phyloP scores from a whole-genome alignment of 2,888 invertebrate genomes.

The Stegana nigrithorax region DNA sequence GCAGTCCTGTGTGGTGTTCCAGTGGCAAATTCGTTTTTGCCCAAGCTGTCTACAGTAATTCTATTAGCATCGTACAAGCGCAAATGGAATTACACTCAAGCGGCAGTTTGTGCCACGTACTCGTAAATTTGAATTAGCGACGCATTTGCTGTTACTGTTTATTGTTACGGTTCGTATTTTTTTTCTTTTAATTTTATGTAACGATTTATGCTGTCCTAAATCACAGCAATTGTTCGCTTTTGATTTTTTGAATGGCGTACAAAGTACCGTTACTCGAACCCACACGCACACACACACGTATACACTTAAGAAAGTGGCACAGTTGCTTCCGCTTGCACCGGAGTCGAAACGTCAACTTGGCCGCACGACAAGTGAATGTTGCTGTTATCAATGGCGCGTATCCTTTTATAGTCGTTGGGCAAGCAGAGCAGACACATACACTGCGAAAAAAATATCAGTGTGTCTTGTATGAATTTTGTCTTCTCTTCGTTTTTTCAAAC shows the following conservation, averaged over 20 bases:
- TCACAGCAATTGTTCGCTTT: background rate
- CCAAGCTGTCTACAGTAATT: background rate
- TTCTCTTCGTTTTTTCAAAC: too few species aligned
- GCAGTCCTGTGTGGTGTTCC: too few species aligned
- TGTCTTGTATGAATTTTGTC: too few species aligned
- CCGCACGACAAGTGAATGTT: constrained; percentile 64
- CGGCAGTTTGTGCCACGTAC: background rate
- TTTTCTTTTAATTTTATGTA: too few species aligned
- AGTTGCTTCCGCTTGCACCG: constrained; percentile 26
- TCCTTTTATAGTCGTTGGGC: constrained; percentile 63
- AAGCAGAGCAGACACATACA: constrained; percentile 22
- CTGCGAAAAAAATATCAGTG: too few species aligned
- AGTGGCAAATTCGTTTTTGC: too few species aligned
- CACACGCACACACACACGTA: constrained; percentile 12
- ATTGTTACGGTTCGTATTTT: too few species aligned
- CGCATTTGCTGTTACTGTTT: too few species aligned
- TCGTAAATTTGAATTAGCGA: background rate
- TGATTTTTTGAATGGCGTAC: background rate
- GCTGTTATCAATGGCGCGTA: constrained; percentile 60
- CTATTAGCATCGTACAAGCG: background rate
- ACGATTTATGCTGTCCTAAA: background rate
- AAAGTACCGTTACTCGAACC: constrained; percentile 5
- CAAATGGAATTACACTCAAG: background rate
- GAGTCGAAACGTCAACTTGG: constrained; percentile 51
- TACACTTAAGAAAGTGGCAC: constrained; percentile 23